Evolutionary conservation across 2,888 invertebrate species (phyloP), one percentile per base, ranked within the genome.

Genomic region (Druceiella hillmani): DNA sequence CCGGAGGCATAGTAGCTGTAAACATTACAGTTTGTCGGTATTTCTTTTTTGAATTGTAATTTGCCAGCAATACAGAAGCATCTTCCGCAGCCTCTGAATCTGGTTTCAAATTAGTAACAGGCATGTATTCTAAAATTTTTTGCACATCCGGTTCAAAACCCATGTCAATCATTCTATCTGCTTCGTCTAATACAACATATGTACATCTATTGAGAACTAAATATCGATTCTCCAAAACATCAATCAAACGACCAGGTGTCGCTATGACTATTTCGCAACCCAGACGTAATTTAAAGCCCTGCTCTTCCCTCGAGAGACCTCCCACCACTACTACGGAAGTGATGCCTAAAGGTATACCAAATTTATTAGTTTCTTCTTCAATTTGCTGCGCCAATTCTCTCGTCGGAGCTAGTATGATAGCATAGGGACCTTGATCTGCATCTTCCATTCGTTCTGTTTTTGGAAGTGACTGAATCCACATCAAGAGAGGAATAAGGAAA

Each of bases 21-120:
- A 99, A 99, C 99, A 99, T 99, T 60, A 99, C 99, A 54, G 99
- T 99, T 84, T 97, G 97, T 60, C 97, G 76, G 63, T 88, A 99
- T 62, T 99, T 99, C 61, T 97, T 89, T 63, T 94, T 97, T 1
- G 92, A 83, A 57, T 87, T 83, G 57, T 97, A 98, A 64, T 99
- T 98, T 17, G 87, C 88, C 64, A 97, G 76, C 37, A 99, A 70
- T 50, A 87, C 83, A 28, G 80, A 78, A 38, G 90, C 90, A 63
- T 98, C 94, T 68, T 99, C 99, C 1, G 98, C 98, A 51, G 97
- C 98, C 52, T 99, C 99, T 0, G 87, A 83, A 57, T 99, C 99
- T 0, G 99, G 99, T 62, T 99, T 99, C 40, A 93, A 75, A 66
- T 99, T 99, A 1, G 95, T 84, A 0, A 97, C 98, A 0, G 99